A percentile compares a stretch with the other conserved stretches of the same genome.
These are phyloP conservation scores for Amblyjoppa fuscipennis DNA, from an alignment of 2,888 invertebrate species.

Conservation along the genomic window DNA sequence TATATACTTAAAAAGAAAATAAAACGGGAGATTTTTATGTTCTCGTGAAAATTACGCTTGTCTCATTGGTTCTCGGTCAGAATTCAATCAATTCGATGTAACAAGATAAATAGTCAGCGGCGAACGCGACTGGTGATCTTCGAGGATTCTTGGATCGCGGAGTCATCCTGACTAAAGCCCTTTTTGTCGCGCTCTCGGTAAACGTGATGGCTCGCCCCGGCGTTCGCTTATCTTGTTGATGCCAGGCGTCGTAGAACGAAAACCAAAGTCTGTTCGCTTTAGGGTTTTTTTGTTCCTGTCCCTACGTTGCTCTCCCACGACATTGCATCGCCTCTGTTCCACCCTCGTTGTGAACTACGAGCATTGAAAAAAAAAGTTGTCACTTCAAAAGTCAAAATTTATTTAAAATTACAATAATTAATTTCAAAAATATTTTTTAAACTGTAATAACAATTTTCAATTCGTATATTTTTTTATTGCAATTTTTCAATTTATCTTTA, in stretches of 20 bases:
- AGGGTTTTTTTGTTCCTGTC: neutral
- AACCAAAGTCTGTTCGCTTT: neutral
- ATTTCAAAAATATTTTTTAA: too few species aligned
- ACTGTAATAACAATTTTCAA: too few species aligned
- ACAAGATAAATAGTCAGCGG: slow-evolving; percentile 82
- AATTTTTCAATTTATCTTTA: too few species aligned
- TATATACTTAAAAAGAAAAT: too few species aligned
- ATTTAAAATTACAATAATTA: too few species aligned
- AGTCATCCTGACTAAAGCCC: slow-evolving; percentile 78
- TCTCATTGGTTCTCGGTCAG: neutral
- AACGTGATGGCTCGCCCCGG: slow-evolving; percentile 38
- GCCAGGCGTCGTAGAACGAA: neutral
- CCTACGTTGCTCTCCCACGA: neutral
- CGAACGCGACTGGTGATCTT: slow-evolving; percentile 77
- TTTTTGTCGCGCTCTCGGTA: slow-evolving; percentile 62
- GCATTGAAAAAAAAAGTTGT: too few species aligned
- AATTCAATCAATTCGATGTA: slow-evolving; percentile 76
- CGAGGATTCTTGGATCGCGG: slow-evolving; percentile 71
- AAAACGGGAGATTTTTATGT: too few species aligned
- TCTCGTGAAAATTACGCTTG: too few species aligned
- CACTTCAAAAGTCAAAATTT: too few species aligned
- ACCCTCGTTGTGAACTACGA: neutral
- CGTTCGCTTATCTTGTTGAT: neutral
- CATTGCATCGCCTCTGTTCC: neutral
- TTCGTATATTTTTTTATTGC: too few species aligned